A percentile compares a stretch with the other conserved stretches of the same genome.
These are phyloP conservation scores for Pelusios castaneus DNA, from an alignment of 2,113 vertebrate species.

Conservation along the genomic window DNA sequence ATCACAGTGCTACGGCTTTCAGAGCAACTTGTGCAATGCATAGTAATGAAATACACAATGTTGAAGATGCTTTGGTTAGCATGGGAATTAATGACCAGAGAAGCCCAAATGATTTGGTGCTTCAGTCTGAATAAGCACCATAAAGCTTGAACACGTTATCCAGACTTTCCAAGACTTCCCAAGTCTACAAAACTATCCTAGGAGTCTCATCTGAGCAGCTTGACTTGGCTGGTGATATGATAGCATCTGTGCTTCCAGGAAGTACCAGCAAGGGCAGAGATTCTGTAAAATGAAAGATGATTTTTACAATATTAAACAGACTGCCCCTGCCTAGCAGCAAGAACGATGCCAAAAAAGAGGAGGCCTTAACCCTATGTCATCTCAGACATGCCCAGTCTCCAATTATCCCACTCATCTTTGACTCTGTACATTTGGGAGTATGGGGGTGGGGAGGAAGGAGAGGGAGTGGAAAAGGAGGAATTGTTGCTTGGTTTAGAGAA, in stretches of 20 bases:
- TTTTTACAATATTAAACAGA: background rate
- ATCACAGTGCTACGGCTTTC: background rate
- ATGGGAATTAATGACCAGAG: background rate
- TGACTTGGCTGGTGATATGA: background rate
- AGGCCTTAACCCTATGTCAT: background rate
- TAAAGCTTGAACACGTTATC: background rate
- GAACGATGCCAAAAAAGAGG: background rate
- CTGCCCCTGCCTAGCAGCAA: background rate
- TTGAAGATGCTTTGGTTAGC: background rate
- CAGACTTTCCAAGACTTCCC: background rate
- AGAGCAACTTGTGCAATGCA: background rate
- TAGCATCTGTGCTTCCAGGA: background rate
- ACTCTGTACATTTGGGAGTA: background rate
- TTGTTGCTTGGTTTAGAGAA: background rate
- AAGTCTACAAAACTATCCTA: background rate
- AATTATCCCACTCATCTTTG: background rate
- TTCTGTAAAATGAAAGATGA: background rate
- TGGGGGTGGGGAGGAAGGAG: too few species aligned
- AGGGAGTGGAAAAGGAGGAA: background rate
- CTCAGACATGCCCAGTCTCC: background rate
- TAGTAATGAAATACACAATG: background rate
- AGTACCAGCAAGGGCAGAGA: background rate
- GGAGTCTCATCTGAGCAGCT: background rate
- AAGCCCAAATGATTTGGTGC: background rate
- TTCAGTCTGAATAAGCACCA: background rate